Percentiles rank a stretch among this genome's conserved stretches.
These are phyloP conservation scores for Trichopoda pennipes DNA, from an alignment of 2,888 invertebrate genomes.

Conservation along the genomic window DNA sequence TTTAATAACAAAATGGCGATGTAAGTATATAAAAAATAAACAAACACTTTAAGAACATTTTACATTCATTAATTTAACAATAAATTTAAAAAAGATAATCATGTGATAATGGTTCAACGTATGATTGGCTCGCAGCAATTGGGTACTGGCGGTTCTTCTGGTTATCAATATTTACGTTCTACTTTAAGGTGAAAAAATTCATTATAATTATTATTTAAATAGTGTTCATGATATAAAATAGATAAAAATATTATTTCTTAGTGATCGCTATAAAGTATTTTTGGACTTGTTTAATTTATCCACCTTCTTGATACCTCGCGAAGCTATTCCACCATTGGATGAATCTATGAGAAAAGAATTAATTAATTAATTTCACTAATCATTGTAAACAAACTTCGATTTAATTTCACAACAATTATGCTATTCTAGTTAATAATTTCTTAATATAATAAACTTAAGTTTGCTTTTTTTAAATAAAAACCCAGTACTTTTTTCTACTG, in stretches of 20 bases:
- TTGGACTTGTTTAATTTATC: conserved; percentile 98
- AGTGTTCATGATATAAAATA: too few relatives aligned
- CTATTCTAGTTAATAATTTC: neutral
- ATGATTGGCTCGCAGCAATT: conserved; percentile 98
- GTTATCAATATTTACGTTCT: conserved; percentile 97
- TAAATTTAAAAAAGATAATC: conserved; percentile 88
- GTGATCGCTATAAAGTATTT: conserved; percentile 99
- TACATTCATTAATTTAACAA: neutral
- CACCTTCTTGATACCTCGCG: conserved; percentile 96
- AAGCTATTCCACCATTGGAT: conserved; percentile 93
- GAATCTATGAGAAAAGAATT: conserved; percentile 85
- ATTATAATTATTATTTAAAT: neutral
- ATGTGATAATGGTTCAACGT: conserved; percentile 98
- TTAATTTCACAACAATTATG: too few relatives aligned
- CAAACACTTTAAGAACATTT: neutral
- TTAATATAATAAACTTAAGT: conserved; percentile 6
- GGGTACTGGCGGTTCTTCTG: conserved; percentile 98
- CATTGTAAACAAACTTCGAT: too few relatives aligned
- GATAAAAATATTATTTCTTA: conserved; percentile 81
- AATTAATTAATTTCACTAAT: conserved; percentile 70
- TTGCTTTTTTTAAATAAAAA: neutral
- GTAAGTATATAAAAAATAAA: conserved; percentile 83
- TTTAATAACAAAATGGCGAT: conserved; percentile 98
- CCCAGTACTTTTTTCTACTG: conserved; percentile 85
- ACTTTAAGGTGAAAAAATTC: conserved; percentile 89